Base-by-base conservation (phyloP, 2,113 vertebrate genomes). In the Scomber japonicus region DNA sequence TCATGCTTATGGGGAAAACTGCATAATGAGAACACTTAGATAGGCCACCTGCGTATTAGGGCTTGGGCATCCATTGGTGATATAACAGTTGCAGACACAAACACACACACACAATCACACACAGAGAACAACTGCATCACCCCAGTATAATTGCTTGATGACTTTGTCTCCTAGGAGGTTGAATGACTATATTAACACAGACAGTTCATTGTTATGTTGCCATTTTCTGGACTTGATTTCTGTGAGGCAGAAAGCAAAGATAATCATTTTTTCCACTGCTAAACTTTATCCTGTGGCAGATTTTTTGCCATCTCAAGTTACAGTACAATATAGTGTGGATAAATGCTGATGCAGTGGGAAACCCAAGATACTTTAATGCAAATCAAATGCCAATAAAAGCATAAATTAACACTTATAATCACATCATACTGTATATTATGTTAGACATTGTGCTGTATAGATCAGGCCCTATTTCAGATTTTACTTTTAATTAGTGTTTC, bases 21-120 rank as follows among this genome's bases (percentile, higher is more conserved):
- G 80, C 80, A 87, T 81, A 87, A 91, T 84, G 81, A 74, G 72
- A 82, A 76, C 73, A 83, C 73, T 89, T 86, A 84, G 78, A 82
- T 57, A 71, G 72, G 71, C 86, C 88, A 90, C 84, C 82, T 87
- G 89, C 84, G 84, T 82, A 50, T 78, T 65, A 78, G 30, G n/a
- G 61, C 48, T 74, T 78, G 78, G 73, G 69, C 46, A 75, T 56
- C 73, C 63, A 71, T 53, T 73, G 46, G 68, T 74, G 63, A 64
- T 64, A 45, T 21, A 71, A 71, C 27, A 75, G 24, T 17, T 49
- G 64, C 24, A 77, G 0, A 77, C 59, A 53, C 16, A 57, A 24
- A 13, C 30, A 67, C 70, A 78, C 70, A 78, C 19, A 68, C 12
- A 73, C 14, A 60, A 19, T 60, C 71, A 66, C 30, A 81, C 44